These are phyloP conservation scores for Rhingia campestris DNA, from an alignment of 2,888 invertebrate species.

Conservation along the genomic window DNA sequence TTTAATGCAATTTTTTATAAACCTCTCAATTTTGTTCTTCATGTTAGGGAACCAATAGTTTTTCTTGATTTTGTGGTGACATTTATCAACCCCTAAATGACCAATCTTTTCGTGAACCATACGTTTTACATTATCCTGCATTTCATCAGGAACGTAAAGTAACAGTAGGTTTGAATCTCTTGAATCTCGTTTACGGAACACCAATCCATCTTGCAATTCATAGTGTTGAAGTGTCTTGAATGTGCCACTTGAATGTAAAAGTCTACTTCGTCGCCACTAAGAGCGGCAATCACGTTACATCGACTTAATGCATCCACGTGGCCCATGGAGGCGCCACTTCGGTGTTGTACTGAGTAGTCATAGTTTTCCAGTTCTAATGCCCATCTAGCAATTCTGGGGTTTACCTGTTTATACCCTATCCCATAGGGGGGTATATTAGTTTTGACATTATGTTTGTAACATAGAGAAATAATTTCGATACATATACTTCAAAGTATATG, in stretches of 20 bases:
- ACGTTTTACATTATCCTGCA: conserved; percentile 28
- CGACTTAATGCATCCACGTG: conserved; percentile 37
- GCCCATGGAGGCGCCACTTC: conserved; percentile 22
- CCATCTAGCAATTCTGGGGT: conserved; percentile 77
- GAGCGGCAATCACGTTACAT: conserved; percentile 13
- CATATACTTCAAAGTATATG: no score
- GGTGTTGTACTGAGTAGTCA: conserved; percentile 28
- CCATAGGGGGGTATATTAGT: no score
- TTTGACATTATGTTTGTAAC: no score
- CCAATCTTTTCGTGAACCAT: conserved; percentile 29
- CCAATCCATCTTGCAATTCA: conserved; percentile 25
- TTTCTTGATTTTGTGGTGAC: conserved; percentile 24
- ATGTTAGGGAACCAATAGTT: conserved; percentile 50
- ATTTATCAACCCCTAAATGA: conserved; percentile 25
- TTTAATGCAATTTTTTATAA: conserved; percentile 32
- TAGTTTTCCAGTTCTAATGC: conserved; percentile 67
- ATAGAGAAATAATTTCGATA: no score
- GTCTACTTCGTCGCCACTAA: conserved; percentile 10
- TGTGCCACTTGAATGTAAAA: conserved; percentile 22
- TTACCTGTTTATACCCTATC: conserved; percentile 76
- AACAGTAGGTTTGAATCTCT: not conserved
- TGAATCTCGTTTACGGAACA: conserved; percentile 11
- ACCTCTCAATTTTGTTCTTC: conserved; percentile 20
- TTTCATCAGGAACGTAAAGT: conserved; percentile 21
- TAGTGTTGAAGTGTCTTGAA: not conserved